Percentiles rank a stretch among this genome's conserved stretches.
These are phyloP conservation scores for Sceliomorpha sp. DNA, from an alignment of 2,888 invertebrate species.

Conservation along the genomic window DNA sequence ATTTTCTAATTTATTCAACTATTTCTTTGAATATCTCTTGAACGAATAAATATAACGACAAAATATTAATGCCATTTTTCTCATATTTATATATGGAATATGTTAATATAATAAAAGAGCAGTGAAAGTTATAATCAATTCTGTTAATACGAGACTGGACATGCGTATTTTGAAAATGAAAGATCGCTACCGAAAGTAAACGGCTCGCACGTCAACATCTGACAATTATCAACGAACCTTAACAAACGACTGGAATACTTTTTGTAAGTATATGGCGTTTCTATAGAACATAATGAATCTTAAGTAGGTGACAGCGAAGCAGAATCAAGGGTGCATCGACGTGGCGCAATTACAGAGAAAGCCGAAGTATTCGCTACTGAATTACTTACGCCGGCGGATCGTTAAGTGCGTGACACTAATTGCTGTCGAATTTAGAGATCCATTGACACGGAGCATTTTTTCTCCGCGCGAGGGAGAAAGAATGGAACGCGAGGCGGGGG, in stretches of 20 bases:
- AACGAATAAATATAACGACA: no score
- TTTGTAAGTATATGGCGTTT: conserved; percentile 6
- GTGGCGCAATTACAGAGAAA: conserved; percentile 18
- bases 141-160: no score
- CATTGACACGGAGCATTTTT: conserved; percentile 36
- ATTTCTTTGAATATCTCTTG: no score
- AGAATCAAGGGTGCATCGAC: conserved; percentile 10
- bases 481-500: neutral
- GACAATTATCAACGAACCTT: neutral
- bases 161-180: neutral
- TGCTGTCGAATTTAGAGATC: conserved; percentile 41
- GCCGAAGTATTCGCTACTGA: conserved; percentile 17
- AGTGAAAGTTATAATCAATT: no score
- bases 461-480: conserved; percentile 2
- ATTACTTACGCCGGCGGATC: conserved; percentile 25
- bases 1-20: no score
- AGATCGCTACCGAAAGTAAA: neutral
- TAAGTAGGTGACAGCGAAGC: conserved; percentile 7
- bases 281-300: conserved; percentile 12
- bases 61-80: no score
- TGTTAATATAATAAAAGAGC: no score
- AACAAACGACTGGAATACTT: neutral
- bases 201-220: neutral
- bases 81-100: no score
- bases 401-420: conserved; percentile 34